Evolutionary conservation across 2,888 invertebrate genomes (phyloP).

Genomic region (Odontocolon sp.): DNA sequence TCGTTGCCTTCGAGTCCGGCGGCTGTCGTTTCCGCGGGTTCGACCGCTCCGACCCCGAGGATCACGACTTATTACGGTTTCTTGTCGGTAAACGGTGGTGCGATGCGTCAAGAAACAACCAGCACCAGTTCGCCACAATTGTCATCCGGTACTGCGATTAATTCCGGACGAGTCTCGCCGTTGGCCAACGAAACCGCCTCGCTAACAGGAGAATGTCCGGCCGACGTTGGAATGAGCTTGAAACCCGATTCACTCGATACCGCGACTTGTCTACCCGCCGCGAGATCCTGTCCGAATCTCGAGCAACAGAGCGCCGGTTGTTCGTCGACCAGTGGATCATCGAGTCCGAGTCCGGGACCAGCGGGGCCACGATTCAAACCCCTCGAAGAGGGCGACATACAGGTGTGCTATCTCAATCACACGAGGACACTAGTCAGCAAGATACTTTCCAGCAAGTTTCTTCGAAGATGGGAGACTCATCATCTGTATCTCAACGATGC

Average conservation of each 20-base stretch:
- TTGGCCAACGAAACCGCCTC: conserved; percentile 39
- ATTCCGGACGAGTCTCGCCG: conserved; percentile 49
- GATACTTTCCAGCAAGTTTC: conserved; percentile 89
- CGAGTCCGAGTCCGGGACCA: conserved; percentile 80
- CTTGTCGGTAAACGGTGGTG: conserved; percentile 81
- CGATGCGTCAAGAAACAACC: conserved; percentile 79
- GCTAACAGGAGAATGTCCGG: conserved; percentile 47
- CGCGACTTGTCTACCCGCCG: conserved; percentile 79
- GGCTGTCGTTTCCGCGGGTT: conserved; percentile 78
- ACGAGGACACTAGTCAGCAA: conserved; percentile 90
- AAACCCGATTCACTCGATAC: conserved; percentile 71
- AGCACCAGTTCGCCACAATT: conserved; percentile 79
- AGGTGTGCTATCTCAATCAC: conserved; percentile 89
- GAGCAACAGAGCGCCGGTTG: conserved; percentile 83
- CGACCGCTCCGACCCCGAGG: conserved; percentile 72
- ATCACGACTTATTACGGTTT: conserved; percentile 79
- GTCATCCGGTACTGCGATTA: conserved; percentile 66
- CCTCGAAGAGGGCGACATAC: conserved; percentile 87
- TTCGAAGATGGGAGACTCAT: conserved; percentile 90
- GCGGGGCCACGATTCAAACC: conserved; percentile 86
- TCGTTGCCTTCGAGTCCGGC: conserved; percentile 78
- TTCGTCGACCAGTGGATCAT: conserved; percentile 81
- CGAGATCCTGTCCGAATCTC: conserved; percentile 81
- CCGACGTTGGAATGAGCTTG: conserved; percentile 53
- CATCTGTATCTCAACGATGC: conserved; percentile 86